Evolutionary conservation across 2,797 vertebrate genomes (phyloP).

Genomic region (Pampus argenteus): DNA sequence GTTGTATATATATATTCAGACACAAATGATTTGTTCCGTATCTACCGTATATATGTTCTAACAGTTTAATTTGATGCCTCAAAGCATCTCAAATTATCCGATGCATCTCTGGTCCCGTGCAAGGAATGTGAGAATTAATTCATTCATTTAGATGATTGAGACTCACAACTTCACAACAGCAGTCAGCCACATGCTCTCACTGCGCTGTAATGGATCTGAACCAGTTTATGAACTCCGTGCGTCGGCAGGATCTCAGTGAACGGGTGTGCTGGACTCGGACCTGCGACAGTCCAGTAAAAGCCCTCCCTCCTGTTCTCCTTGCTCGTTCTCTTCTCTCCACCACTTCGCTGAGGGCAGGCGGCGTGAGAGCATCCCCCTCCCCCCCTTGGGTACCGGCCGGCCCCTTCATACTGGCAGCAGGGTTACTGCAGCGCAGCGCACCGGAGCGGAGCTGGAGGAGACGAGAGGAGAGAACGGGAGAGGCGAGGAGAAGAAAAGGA

Average conservation of each 20-base stretch:
- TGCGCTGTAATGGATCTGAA: background rate
- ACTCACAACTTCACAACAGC: background rate
- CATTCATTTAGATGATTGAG: background rate
- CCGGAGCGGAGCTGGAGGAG: slow-evolving; percentile 62
- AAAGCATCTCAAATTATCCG: background rate
- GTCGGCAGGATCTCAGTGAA: slow-evolving; percentile 9
- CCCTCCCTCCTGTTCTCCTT: background rate
- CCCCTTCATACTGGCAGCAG: slow-evolving; percentile 34
- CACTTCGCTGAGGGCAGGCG: slow-evolving; percentile 52
- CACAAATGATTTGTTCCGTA: too few species aligned
- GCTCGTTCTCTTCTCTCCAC: slow-evolving; percentile 25
- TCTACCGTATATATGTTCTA: background rate
- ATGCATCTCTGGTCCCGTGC: background rate
- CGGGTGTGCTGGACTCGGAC: slow-evolving; percentile 42
- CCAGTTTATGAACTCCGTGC: slow-evolving; percentile 28
- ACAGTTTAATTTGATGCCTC: background rate
- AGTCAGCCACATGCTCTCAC: background rate
- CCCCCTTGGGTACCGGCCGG: slow-evolving; percentile 28
- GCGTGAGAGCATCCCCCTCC: slow-evolving; percentile 48
- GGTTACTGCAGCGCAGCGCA: slow-evolving; percentile 52
- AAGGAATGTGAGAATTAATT: background rate
- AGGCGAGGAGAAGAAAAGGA: slow-evolving; percentile 38
- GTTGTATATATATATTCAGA: too few species aligned
- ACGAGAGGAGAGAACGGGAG: slow-evolving; percentile 41
- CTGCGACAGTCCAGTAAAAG: slow-evolving; percentile 24